Conservation (phyloP, 2,888 invertebrate genomes). For the Pseudococcus jackbeardsleyi region DNA sequence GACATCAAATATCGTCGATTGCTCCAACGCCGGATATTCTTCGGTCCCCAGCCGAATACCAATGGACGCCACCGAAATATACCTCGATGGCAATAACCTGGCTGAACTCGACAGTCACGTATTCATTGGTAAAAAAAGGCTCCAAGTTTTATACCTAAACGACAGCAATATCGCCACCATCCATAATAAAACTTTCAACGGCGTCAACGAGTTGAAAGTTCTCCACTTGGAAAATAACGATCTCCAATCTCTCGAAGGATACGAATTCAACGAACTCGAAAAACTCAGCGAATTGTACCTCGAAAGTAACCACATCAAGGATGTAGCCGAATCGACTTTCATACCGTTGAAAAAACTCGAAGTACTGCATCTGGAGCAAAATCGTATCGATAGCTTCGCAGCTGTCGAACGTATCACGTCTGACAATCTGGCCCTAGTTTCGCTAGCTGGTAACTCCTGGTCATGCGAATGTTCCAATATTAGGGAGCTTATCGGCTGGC, state of each 20-base stretch:
- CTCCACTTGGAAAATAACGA: constrained; percentile 91
- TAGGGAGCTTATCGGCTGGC: constrained; percentile 83
- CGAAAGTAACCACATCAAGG: constrained; percentile 81
- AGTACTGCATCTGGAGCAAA: constrained; percentile 84
- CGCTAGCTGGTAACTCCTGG: constrained; percentile 88
- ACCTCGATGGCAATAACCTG: constrained; percentile 92
- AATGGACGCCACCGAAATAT: constrained; percentile 96
- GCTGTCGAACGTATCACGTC: constrained; percentile 88
- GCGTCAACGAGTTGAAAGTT: constrained; percentile 82
- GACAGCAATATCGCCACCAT: constrained; percentile 87
- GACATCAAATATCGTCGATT: constrained; percentile 93
- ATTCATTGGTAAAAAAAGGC: constrained; percentile 91
- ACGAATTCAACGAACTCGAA: constrained; percentile 85
- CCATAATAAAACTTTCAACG: constrained; percentile 92
- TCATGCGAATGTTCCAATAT: constrained; percentile 90
- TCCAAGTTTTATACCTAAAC: constrained; percentile 89
- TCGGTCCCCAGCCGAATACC: constrained; percentile 91
- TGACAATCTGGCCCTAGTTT: constrained; percentile 89
- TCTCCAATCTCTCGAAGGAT: constrained; percentile 83
- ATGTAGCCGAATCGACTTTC: constrained; percentile 83
- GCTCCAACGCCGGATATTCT: constrained; percentile 84
- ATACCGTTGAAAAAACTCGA: constrained; percentile 80
- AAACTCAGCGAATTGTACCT: constrained; percentile 86
- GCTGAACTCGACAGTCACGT: constrained; percentile 88
- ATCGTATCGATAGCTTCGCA: constrained; percentile 85